phyloP scores from a whole-genome alignment of 2,888 invertebrate species.

The Plebejus melissa region DNA sequence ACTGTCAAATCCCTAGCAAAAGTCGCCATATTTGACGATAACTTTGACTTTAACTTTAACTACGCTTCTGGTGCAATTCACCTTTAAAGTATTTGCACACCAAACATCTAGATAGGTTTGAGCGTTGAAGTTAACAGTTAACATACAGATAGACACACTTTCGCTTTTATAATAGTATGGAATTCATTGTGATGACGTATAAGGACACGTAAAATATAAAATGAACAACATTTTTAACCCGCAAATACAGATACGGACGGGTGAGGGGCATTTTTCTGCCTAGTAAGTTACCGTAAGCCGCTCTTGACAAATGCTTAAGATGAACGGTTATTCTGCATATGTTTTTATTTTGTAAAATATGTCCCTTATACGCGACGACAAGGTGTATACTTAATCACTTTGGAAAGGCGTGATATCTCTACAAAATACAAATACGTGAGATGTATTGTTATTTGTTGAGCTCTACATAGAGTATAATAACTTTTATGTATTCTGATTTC shows the following conservation, averaged over 20 bases:
- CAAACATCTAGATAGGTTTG: too few relatives aligned
- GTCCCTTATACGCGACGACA: slow-evolving; percentile 36
- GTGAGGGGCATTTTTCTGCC: slow-evolving; percentile 59
- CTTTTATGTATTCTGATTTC: too few relatives aligned
- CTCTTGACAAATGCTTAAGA: slow-evolving; percentile 75
- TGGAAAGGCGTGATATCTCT: neutral
- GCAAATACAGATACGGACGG: slow-evolving; percentile 51
- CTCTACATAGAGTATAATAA: neutral
- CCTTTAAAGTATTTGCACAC: too few relatives aligned
- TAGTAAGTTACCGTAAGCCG: slow-evolving; percentile 72
- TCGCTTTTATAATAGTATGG: too few relatives aligned
- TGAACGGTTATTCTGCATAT: slow-evolving; percentile 73
- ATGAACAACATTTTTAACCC: slow-evolving; percentile 29
- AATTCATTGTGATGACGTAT: neutral
- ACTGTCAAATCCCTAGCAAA: too few relatives aligned
- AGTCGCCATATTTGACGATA: too few relatives aligned
- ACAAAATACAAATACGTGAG: slow-evolving; percentile 12
- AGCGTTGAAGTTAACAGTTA: too few relatives aligned
- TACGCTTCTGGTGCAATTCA: too few relatives aligned
- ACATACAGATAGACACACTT: too few relatives aligned
- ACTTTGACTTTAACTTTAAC: too few relatives aligned
- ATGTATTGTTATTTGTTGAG: neutral
- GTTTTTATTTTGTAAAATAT: slow-evolving; percentile 56
- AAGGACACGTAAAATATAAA: slow-evolving; percentile 18
- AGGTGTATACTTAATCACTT: slow-evolving; percentile 14